Percentiles rank a stretch among this genome's conserved stretches.
phyloP scores from a whole-genome alignment of 2,797 vertebrate genomes.

The Echeneis naucrates region DNA sequence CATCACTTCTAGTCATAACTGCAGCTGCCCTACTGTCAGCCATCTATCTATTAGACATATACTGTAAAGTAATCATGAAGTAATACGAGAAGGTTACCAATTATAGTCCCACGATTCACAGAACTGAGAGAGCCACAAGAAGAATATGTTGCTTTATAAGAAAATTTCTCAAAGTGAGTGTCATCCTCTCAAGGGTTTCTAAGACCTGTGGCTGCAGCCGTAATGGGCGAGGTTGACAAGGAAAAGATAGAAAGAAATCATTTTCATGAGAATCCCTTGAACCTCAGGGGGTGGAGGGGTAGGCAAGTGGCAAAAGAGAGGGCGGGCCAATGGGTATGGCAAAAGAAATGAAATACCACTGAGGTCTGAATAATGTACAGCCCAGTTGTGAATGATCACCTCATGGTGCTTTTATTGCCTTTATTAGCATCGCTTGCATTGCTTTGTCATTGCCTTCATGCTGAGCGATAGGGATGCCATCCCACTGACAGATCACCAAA shows the following conservation, averaged over 20 bases:
- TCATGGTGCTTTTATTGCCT: constrained; percentile 62
- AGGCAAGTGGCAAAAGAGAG: constrained; percentile 31
- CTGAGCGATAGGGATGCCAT: constrained; percentile 48
- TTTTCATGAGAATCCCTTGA: constrained; percentile 59
- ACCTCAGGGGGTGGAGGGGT: constrained; percentile 47
- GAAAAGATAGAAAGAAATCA: constrained; percentile 47
- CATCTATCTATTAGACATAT: not conserved
- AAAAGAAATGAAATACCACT: constrained; percentile 62
- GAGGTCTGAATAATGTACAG: constrained; percentile 73
- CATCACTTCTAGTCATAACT: not conserved
- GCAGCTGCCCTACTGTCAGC: not conserved
- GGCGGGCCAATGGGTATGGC: constrained; percentile 47
- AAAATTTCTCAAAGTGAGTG: constrained; percentile 29
- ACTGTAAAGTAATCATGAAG: not conserved
- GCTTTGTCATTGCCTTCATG: constrained; percentile 56
- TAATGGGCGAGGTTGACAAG: constrained; percentile 26
- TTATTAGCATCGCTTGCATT: constrained; percentile 79
- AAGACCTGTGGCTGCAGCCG: constrained; percentile 31
- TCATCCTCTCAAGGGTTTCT: constrained; percentile 51
- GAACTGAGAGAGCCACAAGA: not conserved
- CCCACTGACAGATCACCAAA: constrained; percentile 68
- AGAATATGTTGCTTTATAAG: constrained; percentile 20
- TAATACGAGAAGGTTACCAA: not conserved
- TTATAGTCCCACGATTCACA: constrained; percentile 5
- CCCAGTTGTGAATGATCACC: constrained; percentile 70